A percentile compares a stretch with the other conserved stretches of the same genome.
These are phyloP conservation scores for Dryoscopus gambensis DNA, from an alignment of 2,113 vertebrate species.

Conservation along the genomic window DNA sequence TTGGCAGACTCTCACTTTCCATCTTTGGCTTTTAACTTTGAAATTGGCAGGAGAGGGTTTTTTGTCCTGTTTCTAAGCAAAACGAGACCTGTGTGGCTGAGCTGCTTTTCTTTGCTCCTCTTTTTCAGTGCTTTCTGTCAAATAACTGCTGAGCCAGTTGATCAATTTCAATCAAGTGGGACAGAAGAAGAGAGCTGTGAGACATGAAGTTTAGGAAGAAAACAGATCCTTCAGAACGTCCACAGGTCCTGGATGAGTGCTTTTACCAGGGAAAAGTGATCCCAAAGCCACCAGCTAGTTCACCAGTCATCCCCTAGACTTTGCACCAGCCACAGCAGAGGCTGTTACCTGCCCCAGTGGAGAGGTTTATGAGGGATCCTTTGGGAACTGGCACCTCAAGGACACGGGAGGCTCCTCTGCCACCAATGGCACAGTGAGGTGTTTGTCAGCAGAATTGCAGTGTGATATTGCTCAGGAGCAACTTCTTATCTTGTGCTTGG, in stretches of 20 bases:
- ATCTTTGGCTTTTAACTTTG: neutral
- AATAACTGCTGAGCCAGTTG: neutral
- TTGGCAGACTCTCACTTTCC: neutral
- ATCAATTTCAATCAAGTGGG: neutral
- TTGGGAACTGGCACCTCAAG: neutral
- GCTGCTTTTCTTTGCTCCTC: neutral
- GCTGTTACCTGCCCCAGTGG: neutral
- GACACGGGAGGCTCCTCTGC: neutral
- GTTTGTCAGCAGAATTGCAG: neutral
- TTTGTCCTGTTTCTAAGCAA: neutral
- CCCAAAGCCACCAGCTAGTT: neutral
- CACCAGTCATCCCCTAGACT: neutral
- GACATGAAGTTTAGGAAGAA: neutral
- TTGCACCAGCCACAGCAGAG: neutral
- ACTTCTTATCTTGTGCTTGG: neutral
- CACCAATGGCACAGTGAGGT: neutral
- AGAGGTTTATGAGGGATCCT: neutral
- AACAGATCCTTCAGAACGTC: neutral
- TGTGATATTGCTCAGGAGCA: neutral
- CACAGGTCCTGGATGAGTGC: neutral
- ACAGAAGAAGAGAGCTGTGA: neutral
- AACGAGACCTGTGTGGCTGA: neutral
- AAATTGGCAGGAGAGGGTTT: neutral
- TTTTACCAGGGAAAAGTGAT: neutral
- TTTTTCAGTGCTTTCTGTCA: neutral